phyloP scores from a whole-genome alignment of 2,888 invertebrate genomes.

The Lycocerus yunnanus region DNA sequence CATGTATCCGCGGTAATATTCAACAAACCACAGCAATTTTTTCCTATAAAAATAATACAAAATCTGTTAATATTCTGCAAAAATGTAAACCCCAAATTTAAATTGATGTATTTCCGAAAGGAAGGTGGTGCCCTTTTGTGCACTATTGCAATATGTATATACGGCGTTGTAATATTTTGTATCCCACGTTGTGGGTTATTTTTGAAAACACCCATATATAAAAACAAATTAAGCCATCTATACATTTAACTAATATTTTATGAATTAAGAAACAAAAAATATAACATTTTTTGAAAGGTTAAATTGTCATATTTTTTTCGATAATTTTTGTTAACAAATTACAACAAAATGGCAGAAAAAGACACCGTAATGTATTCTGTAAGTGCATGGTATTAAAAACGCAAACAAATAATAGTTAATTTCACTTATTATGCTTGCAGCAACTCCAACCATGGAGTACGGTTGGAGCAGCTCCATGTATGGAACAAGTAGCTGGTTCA shows the following conservation, averaged over 20 bases:
- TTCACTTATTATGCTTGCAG: slow-evolving; percentile 50
- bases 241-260: background rate
- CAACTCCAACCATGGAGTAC: slow-evolving; percentile 75
- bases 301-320: background rate
- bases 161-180: no score
- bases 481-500: slow-evolving; percentile 68
- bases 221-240: background rate
- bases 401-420: background rate
- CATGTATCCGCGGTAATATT: no score
- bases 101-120: no score
- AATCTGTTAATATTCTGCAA: no score
- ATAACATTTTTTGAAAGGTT: background rate
- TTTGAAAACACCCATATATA: no score
- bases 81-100: no score
- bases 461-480: slow-evolving; percentile 61
- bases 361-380: slow-evolving; percentile 53
- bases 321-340: slow-evolving; percentile 12
- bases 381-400: slow-evolving; percentile 27
- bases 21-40: no score
- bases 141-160: no score
- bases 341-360: slow-evolving; percentile 37
- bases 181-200: no score
- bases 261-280: background rate
- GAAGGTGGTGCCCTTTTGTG: no score
- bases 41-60: no score